Evolutionary conservation across 2,888 invertebrate species (phyloP).

Genomic region (Crioceris asparagi): DNA sequence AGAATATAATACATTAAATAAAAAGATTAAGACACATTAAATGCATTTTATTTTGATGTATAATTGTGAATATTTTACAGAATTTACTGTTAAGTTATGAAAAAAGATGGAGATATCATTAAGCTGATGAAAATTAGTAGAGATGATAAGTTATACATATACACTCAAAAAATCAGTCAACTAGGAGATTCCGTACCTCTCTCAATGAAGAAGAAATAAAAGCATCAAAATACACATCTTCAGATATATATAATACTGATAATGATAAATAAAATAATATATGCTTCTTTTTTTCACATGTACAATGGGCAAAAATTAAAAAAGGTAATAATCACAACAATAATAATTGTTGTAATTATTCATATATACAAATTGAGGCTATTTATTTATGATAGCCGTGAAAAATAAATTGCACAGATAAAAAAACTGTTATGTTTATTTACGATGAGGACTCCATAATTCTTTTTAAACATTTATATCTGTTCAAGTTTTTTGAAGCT

Average conservation of each 20-base stretch:
- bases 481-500: constrained; percentile 18
- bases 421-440: constrained; percentile 3
- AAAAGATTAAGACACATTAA: constrained; percentile 27
- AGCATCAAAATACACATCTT: constrained; percentile 17
- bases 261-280: constrained; percentile 24
- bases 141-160: constrained; percentile 21
- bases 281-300: constrained; percentile 19
- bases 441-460: constrained; percentile 4
- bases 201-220: constrained; percentile 15
- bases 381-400: too few relatives aligned
- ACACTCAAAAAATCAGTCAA: constrained; percentile 25
- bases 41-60: constrained; percentile 30
- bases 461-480: constrained; percentile 17
- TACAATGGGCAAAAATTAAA: too few relatives aligned
- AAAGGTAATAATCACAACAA: too few relatives aligned
- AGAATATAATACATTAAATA: constrained; percentile 12
- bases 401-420: too few relatives aligned
- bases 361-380: too few relatives aligned
- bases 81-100: constrained; percentile 29
- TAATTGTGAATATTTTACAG: constrained; percentile 27
- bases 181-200: constrained; percentile 28
- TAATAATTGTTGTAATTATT: too few relatives aligned
- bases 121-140: constrained; percentile 30
- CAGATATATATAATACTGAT: constrained; percentile 31
- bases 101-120: constrained; percentile 29